Evolutionary conservation across 2,888 invertebrate species (phyloP).

Genomic region (Stenurella melanura): DNA sequence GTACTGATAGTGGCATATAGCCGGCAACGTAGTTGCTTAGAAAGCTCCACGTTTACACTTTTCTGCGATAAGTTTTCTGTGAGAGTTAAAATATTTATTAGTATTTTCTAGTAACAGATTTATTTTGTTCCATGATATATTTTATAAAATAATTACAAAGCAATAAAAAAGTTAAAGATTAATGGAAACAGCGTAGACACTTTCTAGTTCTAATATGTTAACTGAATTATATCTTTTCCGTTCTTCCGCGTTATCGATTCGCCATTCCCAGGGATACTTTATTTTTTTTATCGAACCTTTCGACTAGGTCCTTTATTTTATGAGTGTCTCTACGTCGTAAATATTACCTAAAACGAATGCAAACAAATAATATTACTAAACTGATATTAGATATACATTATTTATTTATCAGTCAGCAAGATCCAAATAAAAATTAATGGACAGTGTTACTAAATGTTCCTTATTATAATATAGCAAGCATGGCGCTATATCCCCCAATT

Average conservation of each 20-base stretch:
- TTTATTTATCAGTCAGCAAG: conserved; percentile 5
- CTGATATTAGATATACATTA: neutral
- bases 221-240: neutral
- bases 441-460: too few relatives aligned
- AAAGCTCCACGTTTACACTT: too few relatives aligned
- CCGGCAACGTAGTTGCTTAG: too few relatives aligned
- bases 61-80: too few relatives aligned
- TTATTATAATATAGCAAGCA: too few relatives aligned
- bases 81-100: too few relatives aligned
- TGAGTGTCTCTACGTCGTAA: neutral
- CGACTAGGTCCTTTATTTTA: conserved; percentile 7
- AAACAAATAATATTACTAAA: conserved; percentile 1
- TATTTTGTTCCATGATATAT: too few relatives aligned
- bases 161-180: too few relatives aligned
- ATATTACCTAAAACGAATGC: conserved; percentile 4
- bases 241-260: neutral
- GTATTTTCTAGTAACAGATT: too few relatives aligned
- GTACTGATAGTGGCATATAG: too few relatives aligned
- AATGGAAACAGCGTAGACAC: neutral
- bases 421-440: neutral
- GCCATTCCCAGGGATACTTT: neutral
- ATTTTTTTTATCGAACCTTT: neutral
- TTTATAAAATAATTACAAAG: too few relatives aligned
- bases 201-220: neutral
- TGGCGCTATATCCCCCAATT: too few relatives aligned